Evolutionary conservation across 2,113 vertebrate genomes (phyloP), one percentile per base, ranked within the genome.

Genomic region (Salvelinus fontinalis): DNA sequence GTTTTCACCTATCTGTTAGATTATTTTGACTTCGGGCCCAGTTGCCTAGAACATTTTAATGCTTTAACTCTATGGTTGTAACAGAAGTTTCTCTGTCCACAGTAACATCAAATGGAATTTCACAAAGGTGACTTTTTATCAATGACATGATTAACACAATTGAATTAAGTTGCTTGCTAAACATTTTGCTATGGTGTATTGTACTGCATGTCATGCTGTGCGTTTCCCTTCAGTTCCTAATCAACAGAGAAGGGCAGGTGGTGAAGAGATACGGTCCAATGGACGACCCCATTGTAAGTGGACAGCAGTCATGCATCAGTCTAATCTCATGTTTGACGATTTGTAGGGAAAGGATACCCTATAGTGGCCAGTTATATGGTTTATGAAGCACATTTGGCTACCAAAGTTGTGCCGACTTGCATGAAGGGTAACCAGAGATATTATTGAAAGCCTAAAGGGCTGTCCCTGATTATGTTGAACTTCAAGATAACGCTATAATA

Each of bases 41-140:
- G 39, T 44, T 44, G 9, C 39, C 39, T 2, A 44, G 39, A 11
- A 11, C 9, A 9, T 44, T 44, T 8, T 44, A 11, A 44, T 44
- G 39, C 2, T 44, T 20, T 24, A 5, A 70, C 22, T 65, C 57
- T 64, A 18, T 73, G 27, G 39, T 44, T 26, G 12, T 11, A 18
- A 34, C 34, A 18, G 11, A 2, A 26, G 9, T 27, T 78, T 29
- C 29, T 16, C 18, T n/a, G 62, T 74, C 70, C 18, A 7, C 82
- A 99, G 98, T 1, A 95, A 93, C 80, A 98, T 99, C 85, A 99
- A 99, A n/a, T 99, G 98, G 98, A 99, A 99, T 81, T 99, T 99
- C 88, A 97, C 97, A 5, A 99, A 99, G 97, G 97, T 98, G 93
- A 89, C 86, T 18, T 48, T 8, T 12, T 24, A 29, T 8, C 4